phyloP scores from a whole-genome alignment of 1,140 invertebrate genomes.

The Batillaria attramentaria region DNA sequence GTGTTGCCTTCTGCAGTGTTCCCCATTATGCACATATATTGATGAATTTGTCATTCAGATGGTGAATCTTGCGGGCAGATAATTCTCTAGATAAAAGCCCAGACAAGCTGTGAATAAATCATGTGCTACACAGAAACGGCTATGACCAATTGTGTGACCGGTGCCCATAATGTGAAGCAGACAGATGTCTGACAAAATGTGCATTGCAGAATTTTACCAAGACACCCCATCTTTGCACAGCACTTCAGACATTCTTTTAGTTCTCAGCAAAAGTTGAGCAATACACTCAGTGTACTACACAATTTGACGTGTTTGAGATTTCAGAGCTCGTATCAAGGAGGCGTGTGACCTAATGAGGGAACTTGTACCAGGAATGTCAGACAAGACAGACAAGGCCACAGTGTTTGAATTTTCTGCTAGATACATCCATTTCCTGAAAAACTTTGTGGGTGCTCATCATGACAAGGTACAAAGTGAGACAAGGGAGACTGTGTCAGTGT shows the following conservation, averaged over 20 bases:
- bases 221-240: background rate
- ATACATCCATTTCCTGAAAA: conserved; percentile 68
- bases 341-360: conserved; percentile 69
- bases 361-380: conserved; percentile 70
- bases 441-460: conserved; percentile 60
- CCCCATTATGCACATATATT: too few relatives aligned
- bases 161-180: background rate
- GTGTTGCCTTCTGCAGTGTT: too few relatives aligned
- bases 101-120: too few relatives aligned
- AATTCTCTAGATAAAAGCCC: too few relatives aligned
- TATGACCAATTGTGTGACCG: too few relatives aligned
- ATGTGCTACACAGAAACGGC: too few relatives aligned
- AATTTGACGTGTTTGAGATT: conserved; percentile 22
- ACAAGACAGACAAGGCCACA: conserved; percentile 73
- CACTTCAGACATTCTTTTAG: background rate
- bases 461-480: too few relatives aligned
- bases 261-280: too few relatives aligned
- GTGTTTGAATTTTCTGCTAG: conserved; percentile 72
- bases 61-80: too few relatives aligned
- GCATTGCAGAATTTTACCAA: background rate
- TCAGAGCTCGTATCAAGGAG: conserved; percentile 69
- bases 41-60: too few relatives aligned
- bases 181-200: background rate
- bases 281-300: too few relatives aligned
- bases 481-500: too few relatives aligned